Evolutionary conservation across 2,888 invertebrate genomes (phyloP), one percentile per base, ranked within the genome.

Genomic region (Sussaba pulchella): DNA sequence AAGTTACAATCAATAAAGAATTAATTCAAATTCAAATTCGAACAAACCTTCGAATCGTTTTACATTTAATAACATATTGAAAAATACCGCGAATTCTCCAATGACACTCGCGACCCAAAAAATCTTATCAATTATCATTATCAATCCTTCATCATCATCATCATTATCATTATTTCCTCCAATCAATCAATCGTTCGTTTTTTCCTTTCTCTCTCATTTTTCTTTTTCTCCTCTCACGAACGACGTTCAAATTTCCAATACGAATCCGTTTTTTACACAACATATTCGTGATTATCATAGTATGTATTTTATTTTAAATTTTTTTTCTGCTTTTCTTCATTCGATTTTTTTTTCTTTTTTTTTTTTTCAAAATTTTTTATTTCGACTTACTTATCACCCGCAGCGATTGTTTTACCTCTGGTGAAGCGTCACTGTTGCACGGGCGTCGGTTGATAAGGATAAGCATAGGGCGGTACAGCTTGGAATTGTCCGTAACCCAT

Each of bases 401-500:
- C 63, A 41, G 61, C 82, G 24, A 74, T 59, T 59, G 73, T 67
- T 85, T 85, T 85, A 78, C 82, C 84, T 78, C 82, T 61, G 64
- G 83, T 84, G 82, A 88, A 85, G 85, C 89, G 90, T 94, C 95
- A 96, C 94, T 96, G 96, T 91, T 96, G 96, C 72, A 96, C 96
- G 57, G 96, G 95, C 41, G 96, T 94, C 92, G 92, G 95, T 89
- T 93, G 94, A 93, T 92, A 96, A 89, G 91, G 95, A 92, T 87
- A 95, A 91, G 92, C 92, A 91, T 95, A 95, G 8, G 95, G 94
- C 90, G 95, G 94, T 12, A 95, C 94, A 3, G 95, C 94, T 71
- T 95, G 94, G 91, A 95, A 95, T 91, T 96, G 95, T 70, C 95
- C 94, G 89, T 95, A 96, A 92, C 95, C 87, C 94, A 95, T 93